phyloP scores from a whole-genome alignment of 2,113 vertebrate genomes.

The Callipepla californica region DNA sequence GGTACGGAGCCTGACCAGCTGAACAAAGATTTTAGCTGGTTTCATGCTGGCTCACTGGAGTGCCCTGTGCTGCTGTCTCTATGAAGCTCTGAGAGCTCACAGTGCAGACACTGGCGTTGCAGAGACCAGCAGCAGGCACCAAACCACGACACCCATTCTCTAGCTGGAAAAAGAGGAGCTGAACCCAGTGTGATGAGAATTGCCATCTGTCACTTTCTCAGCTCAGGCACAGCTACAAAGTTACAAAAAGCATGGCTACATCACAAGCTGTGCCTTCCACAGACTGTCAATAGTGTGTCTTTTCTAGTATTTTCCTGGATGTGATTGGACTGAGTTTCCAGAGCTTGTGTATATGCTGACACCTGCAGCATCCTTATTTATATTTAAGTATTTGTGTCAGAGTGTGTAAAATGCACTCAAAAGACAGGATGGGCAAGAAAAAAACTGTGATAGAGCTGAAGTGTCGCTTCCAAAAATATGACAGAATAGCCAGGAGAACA shows the following conservation, averaged over 20 bases:
- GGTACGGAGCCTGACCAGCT: not conserved
- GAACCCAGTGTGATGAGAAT: accelerated
- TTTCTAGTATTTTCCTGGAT: not conserved
- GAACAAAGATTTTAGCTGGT: not conserved
- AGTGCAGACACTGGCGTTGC: not conserved
- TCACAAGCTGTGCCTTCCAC: not conserved
- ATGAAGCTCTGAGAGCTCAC: not conserved
- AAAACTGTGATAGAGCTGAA: not conserved
- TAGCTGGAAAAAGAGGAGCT: not conserved
- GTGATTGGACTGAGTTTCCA: not conserved
- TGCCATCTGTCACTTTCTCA: not conserved
- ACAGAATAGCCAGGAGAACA: not conserved
- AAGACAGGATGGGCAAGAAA: not conserved
- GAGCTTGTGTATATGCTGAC: not conserved
- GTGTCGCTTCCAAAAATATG: not conserved
- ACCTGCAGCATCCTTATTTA: not conserved
- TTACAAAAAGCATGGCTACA: accelerated
- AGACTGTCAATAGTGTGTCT: not conserved
- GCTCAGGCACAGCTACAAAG: not conserved
- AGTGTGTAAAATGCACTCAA: not conserved
- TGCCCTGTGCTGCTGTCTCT: not conserved
- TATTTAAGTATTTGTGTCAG: not conserved
- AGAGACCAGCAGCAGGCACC: not conserved
- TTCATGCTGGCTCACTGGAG: accelerated
- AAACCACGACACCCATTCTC: not conserved